phyloP scores from a whole-genome alignment of 2,888 invertebrate species.

The Antheraea assamensis region DNA sequence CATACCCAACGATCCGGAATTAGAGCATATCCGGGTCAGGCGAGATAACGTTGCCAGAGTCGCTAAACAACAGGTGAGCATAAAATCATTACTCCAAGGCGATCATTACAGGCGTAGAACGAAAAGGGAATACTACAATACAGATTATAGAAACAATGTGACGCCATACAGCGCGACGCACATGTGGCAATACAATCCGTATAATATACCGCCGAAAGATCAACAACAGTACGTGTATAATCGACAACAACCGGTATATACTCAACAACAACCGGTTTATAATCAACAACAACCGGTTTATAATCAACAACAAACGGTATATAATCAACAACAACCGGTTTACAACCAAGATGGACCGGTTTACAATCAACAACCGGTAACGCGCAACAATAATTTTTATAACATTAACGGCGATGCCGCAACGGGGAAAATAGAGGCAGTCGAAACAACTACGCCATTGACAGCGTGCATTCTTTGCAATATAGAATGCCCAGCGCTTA shows the following conservation, averaged over 20 bases:
- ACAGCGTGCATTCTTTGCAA: constrained; percentile 30
- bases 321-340: neutral
- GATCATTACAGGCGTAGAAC: neutral
- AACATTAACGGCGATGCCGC: neutral
- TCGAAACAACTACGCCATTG: constrained; percentile 23
- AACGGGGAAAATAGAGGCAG: neutral
- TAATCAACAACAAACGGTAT: neutral
- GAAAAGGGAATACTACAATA: neutral
- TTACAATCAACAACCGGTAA: neutral
- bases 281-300: constrained; percentile 14
- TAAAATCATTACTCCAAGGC: constrained; percentile 1
- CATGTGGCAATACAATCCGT: constrained; percentile 10
- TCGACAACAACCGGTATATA: neutral
- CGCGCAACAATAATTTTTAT: neutral
- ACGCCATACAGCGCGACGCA: neutral
- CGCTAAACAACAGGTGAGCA: neutral
- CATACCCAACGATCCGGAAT: constrained; percentile 37
- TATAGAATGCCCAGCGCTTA: constrained; percentile 34
- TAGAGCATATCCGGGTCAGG: constrained; percentile 40
- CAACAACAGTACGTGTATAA: neutral
- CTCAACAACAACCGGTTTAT: neutral
- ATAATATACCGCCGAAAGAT: neutral
- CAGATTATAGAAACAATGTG: neutral
- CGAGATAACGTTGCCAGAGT: constrained; percentile 25
- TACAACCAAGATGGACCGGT: constrained; percentile 3